Conservation (phyloP, 2,113 vertebrate species). For the Entelurus aequoreus region DNA sequence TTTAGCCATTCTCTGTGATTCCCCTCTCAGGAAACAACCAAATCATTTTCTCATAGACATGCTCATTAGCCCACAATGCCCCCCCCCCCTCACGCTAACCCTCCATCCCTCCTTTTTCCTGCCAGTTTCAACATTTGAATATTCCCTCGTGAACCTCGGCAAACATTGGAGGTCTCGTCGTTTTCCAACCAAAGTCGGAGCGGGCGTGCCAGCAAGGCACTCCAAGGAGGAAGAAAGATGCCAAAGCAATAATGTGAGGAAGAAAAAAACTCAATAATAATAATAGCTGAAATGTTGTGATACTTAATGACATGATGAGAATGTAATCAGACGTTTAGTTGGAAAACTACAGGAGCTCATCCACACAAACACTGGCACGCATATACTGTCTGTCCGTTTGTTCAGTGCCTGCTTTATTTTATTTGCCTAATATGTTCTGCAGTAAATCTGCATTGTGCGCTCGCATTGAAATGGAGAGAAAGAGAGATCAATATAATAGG, state of each 20-base stretch:
- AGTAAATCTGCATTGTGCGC: constrained; percentile 74
- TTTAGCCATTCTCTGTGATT: constrained; percentile 77
- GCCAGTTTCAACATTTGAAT: constrained; percentile 73
- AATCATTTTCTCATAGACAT: constrained; percentile 73
- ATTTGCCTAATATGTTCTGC: constrained; percentile 76
- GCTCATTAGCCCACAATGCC: constrained; percentile 64
- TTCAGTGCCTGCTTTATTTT: constrained; percentile 57
- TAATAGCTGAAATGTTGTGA: constrained; percentile 59
- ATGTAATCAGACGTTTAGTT: too few species aligned
- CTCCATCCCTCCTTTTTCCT: constrained; percentile 40
- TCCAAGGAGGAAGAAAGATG: constrained; percentile 62
- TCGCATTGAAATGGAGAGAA: constrained; percentile 74
- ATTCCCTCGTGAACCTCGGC: constrained; percentile 70
- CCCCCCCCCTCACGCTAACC: neutral
- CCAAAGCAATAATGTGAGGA: constrained; percentile 67
- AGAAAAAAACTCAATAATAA: constrained; percentile 34
- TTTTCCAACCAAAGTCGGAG: constrained; percentile 63
- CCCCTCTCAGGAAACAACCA: constrained; percentile 74
- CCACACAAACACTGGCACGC: constrained; percentile 15
- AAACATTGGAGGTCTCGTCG: constrained; percentile 67
- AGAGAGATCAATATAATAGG: constrained; percentile 81
- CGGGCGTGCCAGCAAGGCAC: constrained; percentile 62
- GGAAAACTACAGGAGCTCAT: constrained; percentile 3
- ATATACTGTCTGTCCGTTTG: constrained; percentile 49
- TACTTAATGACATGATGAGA: constrained; percentile 47